These are phyloP conservation scores for Cryptoblepharus egeriae DNA, from an alignment of 2,797 vertebrate genomes.

Conservation along the genomic window DNA sequence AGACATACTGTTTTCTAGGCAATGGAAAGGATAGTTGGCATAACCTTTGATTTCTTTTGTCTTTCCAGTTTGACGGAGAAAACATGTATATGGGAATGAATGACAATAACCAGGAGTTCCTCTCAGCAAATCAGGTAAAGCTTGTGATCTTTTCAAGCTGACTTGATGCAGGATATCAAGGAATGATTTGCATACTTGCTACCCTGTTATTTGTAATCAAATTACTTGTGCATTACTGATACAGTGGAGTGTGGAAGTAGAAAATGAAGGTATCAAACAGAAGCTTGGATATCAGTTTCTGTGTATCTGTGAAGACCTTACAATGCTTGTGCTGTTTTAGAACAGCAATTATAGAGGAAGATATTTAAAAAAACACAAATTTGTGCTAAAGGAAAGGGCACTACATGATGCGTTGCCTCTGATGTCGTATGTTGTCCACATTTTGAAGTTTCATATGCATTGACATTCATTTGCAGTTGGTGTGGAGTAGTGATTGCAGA, in stretches of 20 bases:
- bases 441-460: constrained; percentile 5
- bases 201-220: rapidly evolving
- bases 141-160: not conserved
- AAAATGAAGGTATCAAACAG: not conserved
- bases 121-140: constrained; percentile 93
- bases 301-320: not conserved
- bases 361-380: not conserved
- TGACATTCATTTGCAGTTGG: constrained; percentile 18
- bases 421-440: constrained; percentile 19
- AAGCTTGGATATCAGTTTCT: not conserved
- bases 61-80: constrained; percentile 97
- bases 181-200: not conserved
- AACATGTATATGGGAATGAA: constrained; percentile 98
- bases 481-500: constrained; percentile 55
- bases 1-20: not conserved
- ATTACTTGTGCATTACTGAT: not conserved
- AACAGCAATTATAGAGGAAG: not conserved
- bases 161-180: rapidly evolving
- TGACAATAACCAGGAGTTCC: constrained; percentile 96
- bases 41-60: constrained; percentile 66
- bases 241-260: not conserved
- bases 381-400: not conserved
- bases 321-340: not conserved
- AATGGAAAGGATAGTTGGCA: not conserved
- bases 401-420: constrained; percentile 25